These are phyloP conservation scores for Paragorgia papillata DNA, from an alignment of 92 coral and sea anemone genomes.

Conservation along the genomic window DNA sequence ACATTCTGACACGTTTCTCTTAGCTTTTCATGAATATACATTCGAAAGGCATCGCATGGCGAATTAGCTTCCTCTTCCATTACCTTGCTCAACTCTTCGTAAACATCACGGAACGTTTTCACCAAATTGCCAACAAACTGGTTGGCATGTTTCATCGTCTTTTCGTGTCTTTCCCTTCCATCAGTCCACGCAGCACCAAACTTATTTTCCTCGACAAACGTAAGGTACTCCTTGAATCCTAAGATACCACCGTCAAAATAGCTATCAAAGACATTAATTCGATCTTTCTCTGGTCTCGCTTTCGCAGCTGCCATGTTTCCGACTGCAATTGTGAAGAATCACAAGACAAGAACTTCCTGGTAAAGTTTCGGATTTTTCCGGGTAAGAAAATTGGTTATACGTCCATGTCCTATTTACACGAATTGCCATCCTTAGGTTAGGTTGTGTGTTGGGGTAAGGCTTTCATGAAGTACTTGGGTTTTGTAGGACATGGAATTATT, in stretches of 20 bases:
- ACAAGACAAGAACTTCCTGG: no score
- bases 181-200: not conserved
- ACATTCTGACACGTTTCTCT: not conserved
- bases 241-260: not conserved
- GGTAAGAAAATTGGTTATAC: no score
- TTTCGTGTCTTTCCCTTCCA: not conserved
- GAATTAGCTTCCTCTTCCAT: not conserved
- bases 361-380: no score
- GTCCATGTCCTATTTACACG: no score
- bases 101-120: not conserved
- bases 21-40: not conserved
- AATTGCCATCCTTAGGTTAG: no score
- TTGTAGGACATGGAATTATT: no score
- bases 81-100: not conserved
- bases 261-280: not conserved
- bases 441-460: no score
- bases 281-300: no score
- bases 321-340: no score
- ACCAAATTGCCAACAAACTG: not conserved
- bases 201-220: not conserved
- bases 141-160: not conserved
- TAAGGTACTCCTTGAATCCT: not conserved
- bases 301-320: no score
- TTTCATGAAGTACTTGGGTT: no score
- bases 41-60: not conserved